A percentile compares a stretch with the other conserved stretches of the same genome.
These are phyloP conservation scores for Drosophila picticornis DNA, from an alignment of 2,888 invertebrate species.

Conservation along the genomic window DNA sequence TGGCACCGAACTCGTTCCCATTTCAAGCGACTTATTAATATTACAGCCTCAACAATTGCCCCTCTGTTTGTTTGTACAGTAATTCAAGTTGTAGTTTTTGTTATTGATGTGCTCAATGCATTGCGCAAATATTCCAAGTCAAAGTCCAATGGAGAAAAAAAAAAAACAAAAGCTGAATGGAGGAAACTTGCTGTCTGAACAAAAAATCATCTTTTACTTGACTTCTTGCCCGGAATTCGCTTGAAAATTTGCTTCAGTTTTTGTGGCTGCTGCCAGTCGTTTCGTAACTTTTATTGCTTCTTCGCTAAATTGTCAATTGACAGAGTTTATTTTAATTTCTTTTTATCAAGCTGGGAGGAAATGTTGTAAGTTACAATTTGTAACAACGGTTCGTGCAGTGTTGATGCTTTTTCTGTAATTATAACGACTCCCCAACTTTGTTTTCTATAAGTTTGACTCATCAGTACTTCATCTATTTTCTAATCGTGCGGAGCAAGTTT, in stretches of 20 bases:
- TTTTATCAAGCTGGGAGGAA: slow-evolving; percentile 26
- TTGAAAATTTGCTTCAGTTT: slow-evolving; percentile 18
- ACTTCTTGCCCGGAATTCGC: slow-evolving; percentile 51
- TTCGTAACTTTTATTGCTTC: slow-evolving; percentile 53
- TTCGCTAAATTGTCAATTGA: slow-evolving; percentile 66
- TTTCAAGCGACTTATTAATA: slow-evolving; percentile 55
- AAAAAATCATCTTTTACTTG: slow-evolving; percentile 42
- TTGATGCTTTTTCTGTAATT: background rate
- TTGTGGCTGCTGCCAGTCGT: slow-evolving; percentile 31
- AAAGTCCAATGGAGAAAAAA: slow-evolving; percentile 57
- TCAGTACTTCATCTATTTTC: background rate
- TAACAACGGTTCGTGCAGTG: background rate
- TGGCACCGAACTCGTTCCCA: slow-evolving; percentile 13
- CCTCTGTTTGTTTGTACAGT: slow-evolving; percentile 24
- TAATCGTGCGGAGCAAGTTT: background rate
- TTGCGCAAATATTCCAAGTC: slow-evolving; percentile 60
- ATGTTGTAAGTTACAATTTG: slow-evolving; percentile 16
- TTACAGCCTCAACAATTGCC: slow-evolving; percentile 36
- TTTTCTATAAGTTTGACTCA: background rate
- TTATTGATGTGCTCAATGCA: slow-evolving; percentile 17
- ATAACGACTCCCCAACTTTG: background rate
- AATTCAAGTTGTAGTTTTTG: slow-evolving; percentile 11
- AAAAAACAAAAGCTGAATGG: slow-evolving; percentile 9
- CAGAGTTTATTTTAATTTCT: slow-evolving; percentile 11
- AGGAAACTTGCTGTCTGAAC: slow-evolving; percentile 10